phyloP scores from a whole-genome alignment of 37 sponge, comb jelly and placozoan species.

The Hormiphora californensis region DNA sequence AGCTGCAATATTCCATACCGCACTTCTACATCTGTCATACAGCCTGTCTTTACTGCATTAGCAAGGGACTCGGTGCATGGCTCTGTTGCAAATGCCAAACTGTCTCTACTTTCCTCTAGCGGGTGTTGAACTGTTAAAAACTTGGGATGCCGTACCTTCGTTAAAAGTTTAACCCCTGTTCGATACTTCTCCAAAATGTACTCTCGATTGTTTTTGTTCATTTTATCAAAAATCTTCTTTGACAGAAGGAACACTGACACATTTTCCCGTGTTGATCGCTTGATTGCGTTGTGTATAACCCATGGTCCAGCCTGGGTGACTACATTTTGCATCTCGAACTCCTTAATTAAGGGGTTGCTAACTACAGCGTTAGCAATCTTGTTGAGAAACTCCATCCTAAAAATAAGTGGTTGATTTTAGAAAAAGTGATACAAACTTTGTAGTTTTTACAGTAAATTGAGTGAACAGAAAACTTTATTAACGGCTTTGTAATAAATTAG shows the following conservation, averaged over 20 bases:
- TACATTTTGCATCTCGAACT: neutral
- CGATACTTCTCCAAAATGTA: neutral
- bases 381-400: constrained; percentile 40
- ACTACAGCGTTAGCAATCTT: constrained; percentile 38
- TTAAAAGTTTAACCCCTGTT: constrained; percentile 26
- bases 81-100: constrained; percentile 50
- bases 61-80: neutral
- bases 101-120: constrained; percentile 42
- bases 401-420: neutral
- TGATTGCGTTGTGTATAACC: constrained; percentile 42
- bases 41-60: neutral
- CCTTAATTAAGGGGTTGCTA: constrained; percentile 18
- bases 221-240: constrained; percentile 53
- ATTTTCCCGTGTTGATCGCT: constrained; percentile 29
- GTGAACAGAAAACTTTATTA: too few species aligned
- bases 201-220: neutral
- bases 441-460: too few species aligned
- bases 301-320: constrained; percentile 47
- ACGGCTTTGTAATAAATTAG: neutral
- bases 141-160: constrained; percentile 24
- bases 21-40: constrained; percentile 28
- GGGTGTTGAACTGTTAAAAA: constrained; percentile 37
- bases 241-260: constrained; percentile 42
- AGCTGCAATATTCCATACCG: constrained; percentile 14
- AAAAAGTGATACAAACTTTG: neutral